Percentiles rank a stretch among this genome's conserved stretches.
phyloP scores from a whole-genome alignment of 2,113 vertebrate species.

The Glaucidium brasilianum region DNA sequence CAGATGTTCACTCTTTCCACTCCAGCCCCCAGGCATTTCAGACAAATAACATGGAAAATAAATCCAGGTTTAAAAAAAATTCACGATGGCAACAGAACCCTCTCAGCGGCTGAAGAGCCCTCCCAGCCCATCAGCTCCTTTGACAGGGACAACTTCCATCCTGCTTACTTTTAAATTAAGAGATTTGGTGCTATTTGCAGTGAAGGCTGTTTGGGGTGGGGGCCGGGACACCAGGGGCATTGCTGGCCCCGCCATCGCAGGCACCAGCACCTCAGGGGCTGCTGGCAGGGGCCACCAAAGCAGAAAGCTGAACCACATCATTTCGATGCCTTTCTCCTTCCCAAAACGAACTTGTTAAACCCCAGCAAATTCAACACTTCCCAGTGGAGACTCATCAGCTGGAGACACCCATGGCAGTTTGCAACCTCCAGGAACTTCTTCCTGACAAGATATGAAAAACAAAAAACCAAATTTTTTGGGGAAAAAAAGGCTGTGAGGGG shows the following conservation, averaged over 20 bases:
- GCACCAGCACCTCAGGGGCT: fast-evolving
- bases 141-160: not conserved
- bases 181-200: not conserved
- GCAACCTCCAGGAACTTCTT: not conserved
- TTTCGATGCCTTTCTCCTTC: not conserved
- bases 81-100: not conserved
- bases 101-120: not conserved
- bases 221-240: not conserved
- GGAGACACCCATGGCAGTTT: not conserved
- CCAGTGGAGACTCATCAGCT: not conserved
- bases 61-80: not conserved
- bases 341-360: not conserved
- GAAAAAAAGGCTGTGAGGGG: no score
- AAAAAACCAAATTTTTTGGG: not conserved
- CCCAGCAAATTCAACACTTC: not conserved
- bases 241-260: fast-evolving
- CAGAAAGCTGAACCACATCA: not conserved
- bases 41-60: not conserved
- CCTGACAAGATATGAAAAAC: not conserved
- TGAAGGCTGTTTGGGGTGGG: not conserved
- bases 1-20: not conserved
- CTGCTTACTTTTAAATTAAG: not conserved
- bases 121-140: not conserved
- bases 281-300: not conserved
- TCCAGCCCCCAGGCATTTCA: not conserved